Evolutionary conservation across 2,113 vertebrate genomes (phyloP), one percentile per base, ranked within the genome.

Genomic region (Stegastes partitus): DNA sequence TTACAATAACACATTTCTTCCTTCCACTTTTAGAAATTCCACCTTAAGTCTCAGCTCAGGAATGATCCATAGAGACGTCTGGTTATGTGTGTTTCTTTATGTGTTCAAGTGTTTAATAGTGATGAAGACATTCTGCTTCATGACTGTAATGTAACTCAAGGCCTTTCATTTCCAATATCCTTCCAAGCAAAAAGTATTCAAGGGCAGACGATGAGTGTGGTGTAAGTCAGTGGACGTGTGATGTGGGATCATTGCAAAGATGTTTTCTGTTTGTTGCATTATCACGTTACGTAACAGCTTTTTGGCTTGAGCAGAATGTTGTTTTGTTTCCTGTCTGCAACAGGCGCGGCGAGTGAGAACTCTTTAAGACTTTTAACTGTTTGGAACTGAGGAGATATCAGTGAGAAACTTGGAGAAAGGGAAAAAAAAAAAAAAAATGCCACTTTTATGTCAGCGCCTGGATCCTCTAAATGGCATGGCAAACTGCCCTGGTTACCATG

Each of bases 401-500:
- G 82, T 68, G 75, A 76, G 76, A 83, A 80, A 83, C 77, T 91
- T 84, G 67, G 71, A 82, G 31, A 34, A 11, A 19, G 45, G 18
- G 45, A 19, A 16, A 84, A 70, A 19, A 16, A 19, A 16, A 6
- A 9, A 34, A 34, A 73, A 87, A 89, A 81, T 81, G 70, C 66
- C 69, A 78, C 89, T 89, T 92, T 84, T 85, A 80, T 91, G 87
- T 93, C 80, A 70, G 81, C 15, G 77, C 70, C 69, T 65, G 82
- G 82, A 91, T 87, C 77, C 82, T 92, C 87, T 89, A 84, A 93
- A 90, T 90, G 89, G 88, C 88, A 79, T 89, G 91, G 92, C 91
- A 87, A 82, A 81, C 81, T 83, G 89, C 89, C 91, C 82, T 37
- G 77, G 93, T 94, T 93, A 85, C 91, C 93, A 94, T 94, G 91